These are phyloP conservation scores for Chironomus tentans DNA, from an alignment of 2,888 invertebrate genomes.

Conservation along the genomic window DNA sequence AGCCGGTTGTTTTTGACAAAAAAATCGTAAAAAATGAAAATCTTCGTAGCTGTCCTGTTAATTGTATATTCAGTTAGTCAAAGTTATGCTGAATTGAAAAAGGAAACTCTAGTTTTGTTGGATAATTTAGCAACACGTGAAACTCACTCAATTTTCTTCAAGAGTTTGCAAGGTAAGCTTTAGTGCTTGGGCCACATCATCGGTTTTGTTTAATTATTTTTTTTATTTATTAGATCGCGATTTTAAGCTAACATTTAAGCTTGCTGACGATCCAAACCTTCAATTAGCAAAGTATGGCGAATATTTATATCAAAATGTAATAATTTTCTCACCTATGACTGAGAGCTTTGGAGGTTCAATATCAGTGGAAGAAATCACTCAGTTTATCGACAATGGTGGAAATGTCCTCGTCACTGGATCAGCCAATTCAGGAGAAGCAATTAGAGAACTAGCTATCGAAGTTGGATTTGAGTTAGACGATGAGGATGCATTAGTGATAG, in stretches of 20 bases:
- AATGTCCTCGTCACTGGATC: constrained; percentile 90
- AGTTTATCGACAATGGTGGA: constrained; percentile 92
- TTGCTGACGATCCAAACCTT: constrained; percentile 87
- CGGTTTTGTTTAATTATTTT: constrained; percentile 18
- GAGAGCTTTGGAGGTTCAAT: constrained; percentile 86
- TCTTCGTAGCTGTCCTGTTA: not conserved
- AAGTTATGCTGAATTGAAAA: constrained; percentile 31
- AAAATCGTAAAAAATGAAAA: not conserved
- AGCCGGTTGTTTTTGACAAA: too few relatives aligned
- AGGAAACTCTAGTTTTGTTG: constrained; percentile 78
- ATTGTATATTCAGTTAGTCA: not conserved
- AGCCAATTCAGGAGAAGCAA: constrained; percentile 77
- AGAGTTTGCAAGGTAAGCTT: constrained; percentile 81
- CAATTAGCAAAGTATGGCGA: constrained; percentile 92
- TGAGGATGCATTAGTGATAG: constrained; percentile 90
- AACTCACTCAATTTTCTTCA: constrained; percentile 97
- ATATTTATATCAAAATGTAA: constrained; percentile 87
- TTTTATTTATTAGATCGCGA: constrained; percentile 66
- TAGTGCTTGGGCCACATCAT: constrained; percentile 11
- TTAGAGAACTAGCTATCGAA: constrained; percentile 92
- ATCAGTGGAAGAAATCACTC: constrained; percentile 76
- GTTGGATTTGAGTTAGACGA: constrained; percentile 97
- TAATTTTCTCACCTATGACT: constrained; percentile 93
- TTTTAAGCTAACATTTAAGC: constrained; percentile 79
- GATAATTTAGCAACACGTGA: constrained; percentile 93